Evolutionary conservation across 2,888 invertebrate genomes (phyloP).

Genomic region (Mythimna albipuncta): DNA sequence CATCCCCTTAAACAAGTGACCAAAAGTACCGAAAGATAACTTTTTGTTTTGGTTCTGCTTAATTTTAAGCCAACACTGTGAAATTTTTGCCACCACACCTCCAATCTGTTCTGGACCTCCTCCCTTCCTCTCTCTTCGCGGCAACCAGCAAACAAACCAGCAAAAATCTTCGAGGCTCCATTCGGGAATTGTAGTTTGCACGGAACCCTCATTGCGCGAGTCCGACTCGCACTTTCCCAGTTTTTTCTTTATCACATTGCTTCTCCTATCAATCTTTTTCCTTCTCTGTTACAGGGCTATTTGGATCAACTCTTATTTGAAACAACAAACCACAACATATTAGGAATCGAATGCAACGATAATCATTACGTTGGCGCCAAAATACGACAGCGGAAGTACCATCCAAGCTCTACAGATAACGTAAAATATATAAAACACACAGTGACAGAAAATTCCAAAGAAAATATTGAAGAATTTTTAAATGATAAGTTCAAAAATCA

Average conservation of each 20-base stretch:
- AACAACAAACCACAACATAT: constrained; percentile 90
- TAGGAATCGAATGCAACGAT: constrained; percentile 93
- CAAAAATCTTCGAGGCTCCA: too few relatives aligned
- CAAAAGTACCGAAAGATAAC: too few relatives aligned
- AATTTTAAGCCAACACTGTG: too few relatives aligned
- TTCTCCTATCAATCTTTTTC: not conserved
- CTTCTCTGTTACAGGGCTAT: constrained; percentile 91
- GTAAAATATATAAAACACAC: constrained; percentile 91
- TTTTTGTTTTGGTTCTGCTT: too few relatives aligned
- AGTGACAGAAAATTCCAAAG: constrained; percentile 88
- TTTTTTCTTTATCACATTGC: not conserved
- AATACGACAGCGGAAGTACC: constrained; percentile 89
- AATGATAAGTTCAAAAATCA: constrained; percentile 78
- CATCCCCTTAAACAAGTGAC: too few relatives aligned
- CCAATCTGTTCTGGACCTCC: too few relatives aligned
- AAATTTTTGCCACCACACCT: too few relatives aligned
- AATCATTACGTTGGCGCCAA: constrained; percentile 90
- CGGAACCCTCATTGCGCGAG: too few relatives aligned
- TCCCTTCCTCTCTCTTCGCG: too few relatives aligned
- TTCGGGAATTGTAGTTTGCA: too few relatives aligned
- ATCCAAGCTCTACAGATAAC: constrained; percentile 85
- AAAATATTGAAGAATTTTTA: constrained; percentile 82
- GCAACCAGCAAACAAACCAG: too few relatives aligned
- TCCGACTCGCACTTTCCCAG: too few relatives aligned
- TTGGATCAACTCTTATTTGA: constrained; percentile 92